A percentile compares a stretch with the other conserved stretches of the same genome.
Evolutionary conservation across 2,888 invertebrate species (phyloP).

Genomic region (Tolmerus cingulatus): DNA sequence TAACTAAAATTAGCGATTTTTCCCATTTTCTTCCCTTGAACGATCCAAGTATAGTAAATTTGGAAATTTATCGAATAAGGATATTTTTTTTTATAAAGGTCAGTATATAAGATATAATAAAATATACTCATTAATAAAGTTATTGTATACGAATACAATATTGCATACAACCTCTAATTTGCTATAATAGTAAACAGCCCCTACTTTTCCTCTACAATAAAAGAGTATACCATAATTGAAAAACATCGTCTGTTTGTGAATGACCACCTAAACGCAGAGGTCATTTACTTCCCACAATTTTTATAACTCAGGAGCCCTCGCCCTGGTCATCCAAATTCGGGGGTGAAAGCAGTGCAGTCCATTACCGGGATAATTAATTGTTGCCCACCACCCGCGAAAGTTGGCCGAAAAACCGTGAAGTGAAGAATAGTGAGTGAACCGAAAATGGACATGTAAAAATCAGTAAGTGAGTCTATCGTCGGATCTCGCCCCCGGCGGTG

Average conservation of each 20-base stretch:
- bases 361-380: constrained; percentile 12
- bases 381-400: neutral
- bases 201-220: neutral
- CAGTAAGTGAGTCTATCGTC: neutral
- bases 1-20: too few relatives aligned
- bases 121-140: neutral
- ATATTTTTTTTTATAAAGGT: too few relatives aligned
- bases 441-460: constrained; percentile 24
- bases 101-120: neutral
- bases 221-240: neutral
- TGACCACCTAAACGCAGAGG: neutral
- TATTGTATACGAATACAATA: neutral
- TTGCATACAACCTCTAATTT: neutral
- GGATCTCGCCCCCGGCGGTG: neutral
- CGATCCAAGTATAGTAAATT: too few relatives aligned
- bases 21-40: too few relatives aligned
- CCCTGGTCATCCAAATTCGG: neutral
- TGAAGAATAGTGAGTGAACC: too few relatives aligned
- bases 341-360: constrained; percentile 8
- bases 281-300: neutral
- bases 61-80: too few relatives aligned
- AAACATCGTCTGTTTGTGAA: neutral
- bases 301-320: neutral
- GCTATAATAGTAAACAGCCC: neutral
- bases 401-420: neutral